Conservation (phyloP, 2,797 vertebrate species). For the Danionella dracula region DNA sequence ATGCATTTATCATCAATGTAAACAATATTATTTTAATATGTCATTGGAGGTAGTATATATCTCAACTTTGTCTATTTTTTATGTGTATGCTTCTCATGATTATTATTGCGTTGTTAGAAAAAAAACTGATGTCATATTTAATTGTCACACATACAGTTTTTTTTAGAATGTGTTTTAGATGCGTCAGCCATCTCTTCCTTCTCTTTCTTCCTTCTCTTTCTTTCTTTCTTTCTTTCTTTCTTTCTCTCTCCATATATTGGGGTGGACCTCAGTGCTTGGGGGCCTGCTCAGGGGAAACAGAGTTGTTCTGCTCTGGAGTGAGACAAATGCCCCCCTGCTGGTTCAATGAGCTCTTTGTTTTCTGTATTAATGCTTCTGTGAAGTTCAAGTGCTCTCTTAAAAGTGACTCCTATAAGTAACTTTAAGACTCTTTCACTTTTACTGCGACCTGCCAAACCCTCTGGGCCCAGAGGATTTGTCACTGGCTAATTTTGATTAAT, state of each 20-base stretch:
- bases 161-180: not conserved
- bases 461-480: not conserved
- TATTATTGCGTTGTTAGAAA: no score
- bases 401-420: conserved; percentile 2
- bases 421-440: conserved; percentile 24
- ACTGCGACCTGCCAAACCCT: conserved; percentile 11
- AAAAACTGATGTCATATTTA: no score
- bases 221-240: no score
- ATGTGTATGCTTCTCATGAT: no score
- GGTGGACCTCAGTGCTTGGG: conserved; percentile 15
- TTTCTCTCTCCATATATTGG: conserved; percentile 33
- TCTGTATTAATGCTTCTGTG: conserved; percentile 36
- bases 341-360: conserved; percentile 50
- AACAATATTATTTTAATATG: no score
- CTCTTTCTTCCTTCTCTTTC: no score
- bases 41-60: no score
- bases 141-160: conserved; percentile 6
- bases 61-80: no score
- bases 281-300: conserved; percentile 32
- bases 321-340: conserved; percentile 43
- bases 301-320: conserved; percentile 43
- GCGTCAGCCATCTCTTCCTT: not conserved
- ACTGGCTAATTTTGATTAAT: conserved; percentile 31
- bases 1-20: no score
- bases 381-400: conserved; percentile 34